Base-by-base conservation (phyloP, 2,797 vertebrate genomes). In the Pagetopsis macropterus region DNA sequence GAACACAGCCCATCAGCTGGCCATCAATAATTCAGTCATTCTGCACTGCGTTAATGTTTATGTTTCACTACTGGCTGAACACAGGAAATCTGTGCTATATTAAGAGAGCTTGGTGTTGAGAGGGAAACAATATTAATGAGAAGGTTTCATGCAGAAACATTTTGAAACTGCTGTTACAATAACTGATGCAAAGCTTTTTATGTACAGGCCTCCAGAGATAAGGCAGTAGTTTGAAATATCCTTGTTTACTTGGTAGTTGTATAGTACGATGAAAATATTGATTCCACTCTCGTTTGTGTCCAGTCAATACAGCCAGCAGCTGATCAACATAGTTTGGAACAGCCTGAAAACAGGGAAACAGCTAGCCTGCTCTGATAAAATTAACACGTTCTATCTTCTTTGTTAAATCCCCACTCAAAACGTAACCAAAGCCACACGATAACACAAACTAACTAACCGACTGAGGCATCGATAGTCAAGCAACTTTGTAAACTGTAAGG, bases 11-110 rank as follows among this genome's bases (percentile, higher is more conserved):
- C 75, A 84, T 87, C 79, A 84, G 79, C 78, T 66, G 37, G 31
- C 19, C 71, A 86, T 91, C 78, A 90, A 92, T 91, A 87, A 92
- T 91, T 89, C 70, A 92, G 49, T 52, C 66, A 31, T 65, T 79
- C 70, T 76, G 72, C 72, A 41, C 49, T 48, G 56, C 21, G 27
- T 70, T 84, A 78, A 83, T 89, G 87, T 88, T 87, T 76, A 62
- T 75, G 63, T 86, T 83, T 86, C 51, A 68, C 78, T 79, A 52
- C 19, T 55, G 50, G 74, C 70, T 76, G 78, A 78, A 70, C 41
- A 44, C 60, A 75, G 60, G 49, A 40, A 48, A 50, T 41, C 61
- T 45, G 65, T 41, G 75, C 71, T 85, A 78, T 79, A 76, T 84
- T 84, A 77, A 85, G 82, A 77, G 70, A 64, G 45, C 44, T 23